A percentile compares a stretch with the other conserved stretches of the same genome.
phyloP scores from a whole-genome alignment of 1,140 invertebrate species.

The Ditylenchus dipsaci region DNA sequence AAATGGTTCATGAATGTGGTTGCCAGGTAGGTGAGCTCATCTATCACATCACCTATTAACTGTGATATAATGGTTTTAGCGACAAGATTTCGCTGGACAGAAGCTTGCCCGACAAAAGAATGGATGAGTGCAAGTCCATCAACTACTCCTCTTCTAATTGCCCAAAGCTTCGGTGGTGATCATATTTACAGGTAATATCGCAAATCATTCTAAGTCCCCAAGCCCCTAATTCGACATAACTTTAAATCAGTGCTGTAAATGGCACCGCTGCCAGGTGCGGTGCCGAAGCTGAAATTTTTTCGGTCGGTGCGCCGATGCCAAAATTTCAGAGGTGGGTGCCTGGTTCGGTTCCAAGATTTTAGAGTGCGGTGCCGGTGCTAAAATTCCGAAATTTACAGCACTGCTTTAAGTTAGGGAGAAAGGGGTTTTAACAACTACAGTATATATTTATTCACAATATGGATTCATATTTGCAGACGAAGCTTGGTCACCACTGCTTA shows the following conservation, averaged over 20 bases:
- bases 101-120: slow-evolving; percentile 26
- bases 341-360: too few species aligned
- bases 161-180: slow-evolving; percentile 34
- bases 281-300: slow-evolving; percentile 62
- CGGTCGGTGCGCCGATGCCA: neutral
- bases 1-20: slow-evolving; percentile 49
- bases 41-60: neutral
- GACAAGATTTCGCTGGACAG: slow-evolving; percentile 45
- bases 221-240: too few species aligned
- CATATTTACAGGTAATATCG: too few species aligned
- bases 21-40: slow-evolving; percentile 30
- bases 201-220: too few species aligned
- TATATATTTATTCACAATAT: too few species aligned
- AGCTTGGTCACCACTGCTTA: slow-evolving; percentile 74
- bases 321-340: too few species aligned
- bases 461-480: slow-evolving; percentile 91
- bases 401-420: too few species aligned
- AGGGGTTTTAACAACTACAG: too few species aligned
- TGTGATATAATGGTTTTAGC: slow-evolving; percentile 12
- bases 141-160: slow-evolving; percentile 27
- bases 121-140: slow-evolving; percentile 31
- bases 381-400: too few species aligned
- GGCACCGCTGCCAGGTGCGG: too few species aligned
- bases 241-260: too few species aligned
- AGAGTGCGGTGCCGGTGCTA: too few species aligned